These are phyloP conservation scores for Botrylloides violaceus DNA, from an alignment of 23 tunicate genomes.

Conservation along the genomic window DNA sequence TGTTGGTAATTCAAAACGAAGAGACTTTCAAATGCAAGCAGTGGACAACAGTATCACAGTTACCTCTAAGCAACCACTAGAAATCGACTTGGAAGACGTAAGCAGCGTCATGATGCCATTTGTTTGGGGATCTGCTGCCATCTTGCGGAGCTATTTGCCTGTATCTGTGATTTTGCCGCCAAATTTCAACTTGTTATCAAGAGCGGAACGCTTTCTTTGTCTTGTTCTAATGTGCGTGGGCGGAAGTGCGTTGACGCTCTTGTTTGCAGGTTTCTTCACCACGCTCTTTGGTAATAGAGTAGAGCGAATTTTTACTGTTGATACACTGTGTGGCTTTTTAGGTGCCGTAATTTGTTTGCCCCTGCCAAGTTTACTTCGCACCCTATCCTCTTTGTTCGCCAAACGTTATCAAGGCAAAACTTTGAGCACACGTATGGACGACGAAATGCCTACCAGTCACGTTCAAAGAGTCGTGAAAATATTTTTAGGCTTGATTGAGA, in stretches of 20 bases:
- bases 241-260: not conserved
- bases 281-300: not conserved
- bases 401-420: not conserved
- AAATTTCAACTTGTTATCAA: no score
- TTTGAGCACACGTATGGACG: not conserved
- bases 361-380: not conserved
- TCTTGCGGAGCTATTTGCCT: not conserved
- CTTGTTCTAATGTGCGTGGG: not conserved
- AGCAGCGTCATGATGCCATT: not conserved
- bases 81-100: not conserved
- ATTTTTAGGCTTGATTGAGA: not conserved
- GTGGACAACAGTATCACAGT: no score
- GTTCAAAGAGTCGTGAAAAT: not conserved
- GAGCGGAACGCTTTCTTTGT: constrained; percentile 16
- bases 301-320: not conserved
- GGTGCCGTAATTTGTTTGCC: not conserved
- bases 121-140: no score
- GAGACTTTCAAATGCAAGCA: not conserved
- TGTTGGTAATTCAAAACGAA: not conserved
- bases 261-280: not conserved
- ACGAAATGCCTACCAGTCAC: no score
- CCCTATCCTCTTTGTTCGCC: not conserved
- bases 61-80: no score
- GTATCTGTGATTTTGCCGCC: constrained; percentile 1
- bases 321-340: not conserved